These are phyloP conservation scores for Hetaerina titia DNA, from an alignment of 2,888 invertebrate species.

Conservation along the genomic window DNA sequence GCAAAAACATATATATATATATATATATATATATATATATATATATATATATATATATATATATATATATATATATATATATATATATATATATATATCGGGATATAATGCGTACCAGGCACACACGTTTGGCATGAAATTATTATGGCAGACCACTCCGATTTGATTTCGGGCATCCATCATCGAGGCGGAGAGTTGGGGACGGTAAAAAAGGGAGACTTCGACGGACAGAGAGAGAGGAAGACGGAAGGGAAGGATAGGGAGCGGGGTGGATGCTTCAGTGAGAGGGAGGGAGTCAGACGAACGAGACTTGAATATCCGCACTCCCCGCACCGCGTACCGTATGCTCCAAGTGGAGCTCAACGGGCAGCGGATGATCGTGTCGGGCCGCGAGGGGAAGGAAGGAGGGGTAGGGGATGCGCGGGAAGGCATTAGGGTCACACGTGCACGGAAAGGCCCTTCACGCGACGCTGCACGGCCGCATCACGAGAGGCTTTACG, in stretches of 20 bases:
- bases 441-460: constrained; percentile 3
- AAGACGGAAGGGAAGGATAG: not conserved
- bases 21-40: no score
- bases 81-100: no score
- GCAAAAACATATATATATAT: not conserved
- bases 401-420: not conserved
- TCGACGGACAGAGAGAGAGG: not conserved
- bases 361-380: not conserved
- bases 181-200: not conserved
- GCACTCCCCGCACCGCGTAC: not conserved
- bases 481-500: constrained; percentile 23
- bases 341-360: not conserved
- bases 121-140: not conserved
- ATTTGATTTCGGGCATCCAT: not conserved
- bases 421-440: constrained; percentile 25
- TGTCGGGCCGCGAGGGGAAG: not conserved
- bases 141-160: not conserved
- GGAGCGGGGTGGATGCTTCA: not conserved
- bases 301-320: constrained; percentile 15
- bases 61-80: no score
- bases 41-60: no score
- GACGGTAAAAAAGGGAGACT: not conserved
- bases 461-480: not conserved
- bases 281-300: not conserved
- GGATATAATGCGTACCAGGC: not conserved